Base-by-base conservation (phyloP, 92 coral and sea anemone species). In the Chrysogorgia sp. region DNA sequence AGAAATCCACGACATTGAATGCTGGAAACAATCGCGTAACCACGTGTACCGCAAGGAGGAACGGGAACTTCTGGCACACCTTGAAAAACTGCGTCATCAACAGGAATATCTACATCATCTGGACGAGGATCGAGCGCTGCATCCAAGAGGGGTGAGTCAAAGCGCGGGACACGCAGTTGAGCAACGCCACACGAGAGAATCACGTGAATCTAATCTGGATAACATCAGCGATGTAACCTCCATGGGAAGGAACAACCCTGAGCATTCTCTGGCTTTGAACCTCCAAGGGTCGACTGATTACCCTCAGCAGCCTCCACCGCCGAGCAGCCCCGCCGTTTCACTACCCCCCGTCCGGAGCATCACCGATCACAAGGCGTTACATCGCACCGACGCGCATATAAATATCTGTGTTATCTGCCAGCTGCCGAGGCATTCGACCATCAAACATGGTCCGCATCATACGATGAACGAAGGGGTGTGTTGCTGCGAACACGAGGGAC, bases 41-140 rank as follows among this genome's bases (percentile, higher is more conserved):
- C 98, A 94, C 48, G 84, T 88, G 35, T 89, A 89, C 74, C 77
- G 97, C 40, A 94, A 94, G 75, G 98, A 94, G 40, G 93, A 94
- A 53, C 79, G 87, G 63, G 98, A 91, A 34, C 78, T 94, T 29
- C 64, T 83, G 8, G 82, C 66, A 41, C 88, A 96, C 7, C 81
- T 94, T 28, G 81, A 74, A 59, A 86, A 93, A 74, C 82, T 96
- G 31, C 83, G 86, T 34, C 85, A 83, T 24, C 83, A 85, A 65
- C 90, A 96, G 63, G 93, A 93, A 17, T 77, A 88, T 25, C 83
- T 80, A 7, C 90, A 85, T 66, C 53, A 70, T 20, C 31, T 61
- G 10, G 91, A 83, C 25, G 79, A 74, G 19, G 75, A 80, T 26
- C 65, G 57, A 56, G 60, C 41, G 57, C 61, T 75, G 28, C 77